Evolutionary conservation across 2,113 vertebrate genomes (phyloP).

Genomic region (Eleginops maclovinus): DNA sequence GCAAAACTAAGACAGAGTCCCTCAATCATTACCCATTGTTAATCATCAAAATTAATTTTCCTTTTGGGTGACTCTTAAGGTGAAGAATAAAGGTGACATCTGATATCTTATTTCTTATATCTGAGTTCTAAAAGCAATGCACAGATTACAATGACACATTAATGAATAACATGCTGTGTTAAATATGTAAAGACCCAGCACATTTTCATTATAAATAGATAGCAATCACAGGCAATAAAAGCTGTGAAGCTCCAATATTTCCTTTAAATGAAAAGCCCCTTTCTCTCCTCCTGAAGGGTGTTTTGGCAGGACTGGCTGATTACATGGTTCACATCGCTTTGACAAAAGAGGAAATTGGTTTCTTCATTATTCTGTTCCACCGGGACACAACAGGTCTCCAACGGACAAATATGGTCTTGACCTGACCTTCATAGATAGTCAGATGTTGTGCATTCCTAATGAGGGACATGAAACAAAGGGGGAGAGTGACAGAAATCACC

Average conservation of each 20-base stretch:
- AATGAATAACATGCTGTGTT: constrained; percentile 38
- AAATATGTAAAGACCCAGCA: constrained; percentile 27
- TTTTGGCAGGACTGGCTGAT: constrained; percentile 62
- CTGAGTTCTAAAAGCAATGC: constrained; percentile 19
- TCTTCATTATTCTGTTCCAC: constrained; percentile 61
- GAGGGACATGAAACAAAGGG: constrained; percentile 34
- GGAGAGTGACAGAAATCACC: constrained; percentile 25
- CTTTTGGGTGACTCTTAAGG: constrained; percentile 7
- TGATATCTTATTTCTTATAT: constrained; percentile 5
- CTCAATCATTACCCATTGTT: constrained; percentile 18
- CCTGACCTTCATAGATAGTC: constrained; percentile 56
- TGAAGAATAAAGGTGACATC: constrained; percentile 55
- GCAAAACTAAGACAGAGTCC: constrained; percentile 29
- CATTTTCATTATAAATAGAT: constrained; percentile 65
- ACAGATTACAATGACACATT: constrained; percentile 15
- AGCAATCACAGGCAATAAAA: constrained; percentile 67
- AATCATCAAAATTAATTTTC: constrained; percentile 53
- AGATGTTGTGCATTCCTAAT: constrained; percentile 47
- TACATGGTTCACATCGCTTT: constrained; percentile 52
- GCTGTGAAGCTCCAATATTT: constrained; percentile 57
- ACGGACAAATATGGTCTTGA: constrained; percentile 55
- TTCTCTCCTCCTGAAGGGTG: constrained; percentile 44
- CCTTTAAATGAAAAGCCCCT: constrained; percentile 59
- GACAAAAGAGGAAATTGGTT: constrained; percentile 68
- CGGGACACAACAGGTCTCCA: constrained; percentile 58